Evolutionary conservation across 2,888 invertebrate species (phyloP).

Genomic region (Drosophila histrio): DNA sequence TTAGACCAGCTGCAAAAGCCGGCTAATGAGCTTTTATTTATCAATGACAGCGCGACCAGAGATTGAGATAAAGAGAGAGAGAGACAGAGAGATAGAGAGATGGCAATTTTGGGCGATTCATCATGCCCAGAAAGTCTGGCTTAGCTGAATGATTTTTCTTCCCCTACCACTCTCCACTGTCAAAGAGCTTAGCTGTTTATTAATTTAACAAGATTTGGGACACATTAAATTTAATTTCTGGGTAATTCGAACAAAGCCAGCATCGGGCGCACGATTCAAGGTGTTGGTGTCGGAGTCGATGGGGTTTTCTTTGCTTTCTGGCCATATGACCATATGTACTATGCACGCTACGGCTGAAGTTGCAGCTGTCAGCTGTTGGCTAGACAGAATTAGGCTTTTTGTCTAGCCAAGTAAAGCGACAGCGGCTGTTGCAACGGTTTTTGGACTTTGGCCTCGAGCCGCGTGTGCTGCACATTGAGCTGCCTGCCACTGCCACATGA

Average conservation of each 20-base stretch:
- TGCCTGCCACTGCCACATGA: slow-evolving; percentile 44
- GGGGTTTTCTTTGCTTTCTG: neutral
- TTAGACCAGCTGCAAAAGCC: slow-evolving; percentile 41
- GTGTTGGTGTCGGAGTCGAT: neutral
- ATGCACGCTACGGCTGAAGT: slow-evolving; percentile 5
- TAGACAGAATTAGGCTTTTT: slow-evolving; percentile 75
- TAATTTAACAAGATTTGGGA: slow-evolving; percentile 67
- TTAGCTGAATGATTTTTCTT: slow-evolving; percentile 24
- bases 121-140: slow-evolving; percentile 27
- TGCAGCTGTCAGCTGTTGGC: slow-evolving; percentile 56
- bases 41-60: slow-evolving; percentile 65
- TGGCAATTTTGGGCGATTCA: slow-evolving; percentile 29
- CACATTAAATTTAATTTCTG: slow-evolving; percentile 73
- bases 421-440: slow-evolving; percentile 65
- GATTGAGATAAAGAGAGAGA: slow-evolving; percentile 16
- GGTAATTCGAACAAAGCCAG: slow-evolving; percentile 53
- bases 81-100: slow-evolving; percentile 7
- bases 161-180: slow-evolving; percentile 11
- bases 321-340: slow-evolving; percentile 2
- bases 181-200: slow-evolving; percentile 62
- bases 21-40: slow-evolving; percentile 76
- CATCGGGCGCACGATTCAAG: slow-evolving; percentile 20
- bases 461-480: slow-evolving; percentile 29
- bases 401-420: slow-evolving; percentile 64
- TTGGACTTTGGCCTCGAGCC: slow-evolving; percentile 70